Conservation (phyloP, 2,797 vertebrate genomes). For the Apogon talboti region DNA sequence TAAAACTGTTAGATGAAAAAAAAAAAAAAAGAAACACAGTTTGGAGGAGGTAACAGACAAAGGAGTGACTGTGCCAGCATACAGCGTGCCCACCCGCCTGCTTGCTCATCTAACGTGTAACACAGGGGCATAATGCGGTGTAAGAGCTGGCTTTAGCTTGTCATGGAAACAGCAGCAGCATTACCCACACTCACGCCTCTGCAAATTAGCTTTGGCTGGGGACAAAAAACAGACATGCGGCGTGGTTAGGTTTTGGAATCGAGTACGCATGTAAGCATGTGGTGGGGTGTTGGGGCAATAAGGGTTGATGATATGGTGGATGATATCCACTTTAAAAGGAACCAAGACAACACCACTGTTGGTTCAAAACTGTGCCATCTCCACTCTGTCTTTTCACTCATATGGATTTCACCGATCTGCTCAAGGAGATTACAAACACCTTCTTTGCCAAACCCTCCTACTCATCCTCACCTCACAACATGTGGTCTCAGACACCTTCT, state of each 20-base stretch:
- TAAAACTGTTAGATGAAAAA: slow-evolving; percentile 48
- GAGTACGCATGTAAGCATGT: slow-evolving; percentile 17
- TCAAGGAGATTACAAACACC: slow-evolving; percentile 12
- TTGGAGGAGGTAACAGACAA: slow-evolving; percentile 65
- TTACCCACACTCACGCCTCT: slow-evolving; percentile 79
- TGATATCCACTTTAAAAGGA: slow-evolving; percentile 28
- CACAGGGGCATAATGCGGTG: slow-evolving; percentile 70
- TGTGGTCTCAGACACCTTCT: background rate
- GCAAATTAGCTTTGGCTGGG: slow-evolving; percentile 79
- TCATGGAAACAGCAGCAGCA: slow-evolving; percentile 72
- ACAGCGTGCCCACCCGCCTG: slow-evolving; percentile 55
- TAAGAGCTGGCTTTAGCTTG: slow-evolving; percentile 79
- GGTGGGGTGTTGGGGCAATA: slow-evolving; percentile 1
- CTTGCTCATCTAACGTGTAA: slow-evolving; percentile 66
- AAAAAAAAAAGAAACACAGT: slow-evolving; percentile 48
- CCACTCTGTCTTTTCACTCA: background rate
- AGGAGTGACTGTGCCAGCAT: slow-evolving; percentile 57
- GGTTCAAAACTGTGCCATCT: slow-evolving; percentile 1
- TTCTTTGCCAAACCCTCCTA: slow-evolving; percentile 1
- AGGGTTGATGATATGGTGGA: slow-evolving; percentile 10
- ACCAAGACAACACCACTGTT: slow-evolving; percentile 8
- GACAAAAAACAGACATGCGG: slow-evolving; percentile 18
- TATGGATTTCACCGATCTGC: slow-evolving; percentile 2
- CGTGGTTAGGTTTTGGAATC: slow-evolving; percentile 32
- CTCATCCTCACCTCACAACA: background rate